Conservation (phyloP, 2,888 invertebrate species). For the Pyrrhosoma nymphula region DNA sequence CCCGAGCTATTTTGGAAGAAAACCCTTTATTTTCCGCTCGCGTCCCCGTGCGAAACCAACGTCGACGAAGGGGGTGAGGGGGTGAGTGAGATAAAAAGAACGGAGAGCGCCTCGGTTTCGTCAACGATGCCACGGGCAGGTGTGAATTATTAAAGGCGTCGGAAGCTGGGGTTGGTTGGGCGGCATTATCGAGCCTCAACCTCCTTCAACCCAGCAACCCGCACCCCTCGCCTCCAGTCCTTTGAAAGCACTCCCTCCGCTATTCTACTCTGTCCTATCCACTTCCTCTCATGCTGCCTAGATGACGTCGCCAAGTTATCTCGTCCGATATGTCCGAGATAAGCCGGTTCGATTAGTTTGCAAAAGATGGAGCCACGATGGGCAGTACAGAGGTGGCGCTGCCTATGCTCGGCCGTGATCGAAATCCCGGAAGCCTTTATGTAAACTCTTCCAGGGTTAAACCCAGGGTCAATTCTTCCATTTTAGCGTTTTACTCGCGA, state of each 20-base stretch:
- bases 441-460: no score
- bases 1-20: slow-evolving; percentile 25
- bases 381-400: no score
- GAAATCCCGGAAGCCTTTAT: no score
- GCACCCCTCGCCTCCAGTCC: neutral
- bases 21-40: slow-evolving; percentile 8
- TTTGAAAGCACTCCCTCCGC: no score
- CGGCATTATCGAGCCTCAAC: slow-evolving; percentile 15
- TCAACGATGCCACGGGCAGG: slow-evolving; percentile 48
- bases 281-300: neutral
- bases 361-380: no score
- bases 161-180: slow-evolving; percentile 17
- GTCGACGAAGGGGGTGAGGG: neutral
- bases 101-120: slow-evolving; percentile 34
- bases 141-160: slow-evolving; percentile 58
- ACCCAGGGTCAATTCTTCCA: no score
- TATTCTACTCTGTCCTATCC: neutral
- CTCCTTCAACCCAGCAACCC: neutral
- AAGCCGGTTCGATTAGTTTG: neutral
- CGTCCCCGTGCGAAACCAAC: neutral
- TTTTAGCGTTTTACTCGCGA: no score
- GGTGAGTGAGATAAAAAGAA: slow-evolving; percentile 33
- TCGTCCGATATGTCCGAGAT: neutral
- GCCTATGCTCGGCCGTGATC: no score
- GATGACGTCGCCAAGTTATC: neutral